phyloP scores from a whole-genome alignment of 1,140 invertebrate species.

The Drosophila sp. region DNA sequence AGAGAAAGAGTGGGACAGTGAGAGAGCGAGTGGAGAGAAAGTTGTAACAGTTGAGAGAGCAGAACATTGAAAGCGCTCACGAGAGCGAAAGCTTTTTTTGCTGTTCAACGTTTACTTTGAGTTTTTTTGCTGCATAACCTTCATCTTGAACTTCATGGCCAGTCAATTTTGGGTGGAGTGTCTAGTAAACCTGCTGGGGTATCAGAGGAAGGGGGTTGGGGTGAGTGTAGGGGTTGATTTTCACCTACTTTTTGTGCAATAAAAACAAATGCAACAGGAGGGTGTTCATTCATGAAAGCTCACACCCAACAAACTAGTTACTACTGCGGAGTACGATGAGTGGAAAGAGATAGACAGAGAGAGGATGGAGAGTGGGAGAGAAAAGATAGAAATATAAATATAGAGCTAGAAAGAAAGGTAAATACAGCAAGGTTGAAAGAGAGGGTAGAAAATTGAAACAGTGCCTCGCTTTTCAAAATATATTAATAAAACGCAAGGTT shows the following conservation, averaged over 20 bases:
- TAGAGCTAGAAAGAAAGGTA: no score
- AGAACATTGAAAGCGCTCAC: not conserved
- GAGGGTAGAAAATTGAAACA: no score
- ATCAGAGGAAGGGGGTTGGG: conserved; percentile 11
- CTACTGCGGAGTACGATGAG: conserved; percentile 16
- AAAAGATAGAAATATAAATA: no score
- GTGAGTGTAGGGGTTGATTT: conserved; percentile 33
- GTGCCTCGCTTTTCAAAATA: no score
- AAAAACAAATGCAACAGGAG: conserved; percentile 83
- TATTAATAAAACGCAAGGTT: no score
- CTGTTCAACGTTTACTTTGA: conserved; percentile 50
- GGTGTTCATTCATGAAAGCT: conserved; percentile 78
- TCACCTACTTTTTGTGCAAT: conserved; percentile 46
- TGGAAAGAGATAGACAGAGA: not conserved
- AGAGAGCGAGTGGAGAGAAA: conserved; percentile 20
- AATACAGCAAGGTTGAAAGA: no score
- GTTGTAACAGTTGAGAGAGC: conserved; percentile 5
- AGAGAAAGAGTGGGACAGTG: not conserved
- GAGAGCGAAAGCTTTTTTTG: conserved; percentile 34
- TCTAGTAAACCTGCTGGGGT: no score
- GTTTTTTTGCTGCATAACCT: conserved; percentile 65
- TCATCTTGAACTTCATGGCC: conserved; percentile 80
- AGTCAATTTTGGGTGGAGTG: conserved; percentile 10
- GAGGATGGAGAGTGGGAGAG: not conserved
- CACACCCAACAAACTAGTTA: conserved; percentile 42